Conservation (phyloP, 2,797 vertebrate species). For the Poecile montanus region DNA sequence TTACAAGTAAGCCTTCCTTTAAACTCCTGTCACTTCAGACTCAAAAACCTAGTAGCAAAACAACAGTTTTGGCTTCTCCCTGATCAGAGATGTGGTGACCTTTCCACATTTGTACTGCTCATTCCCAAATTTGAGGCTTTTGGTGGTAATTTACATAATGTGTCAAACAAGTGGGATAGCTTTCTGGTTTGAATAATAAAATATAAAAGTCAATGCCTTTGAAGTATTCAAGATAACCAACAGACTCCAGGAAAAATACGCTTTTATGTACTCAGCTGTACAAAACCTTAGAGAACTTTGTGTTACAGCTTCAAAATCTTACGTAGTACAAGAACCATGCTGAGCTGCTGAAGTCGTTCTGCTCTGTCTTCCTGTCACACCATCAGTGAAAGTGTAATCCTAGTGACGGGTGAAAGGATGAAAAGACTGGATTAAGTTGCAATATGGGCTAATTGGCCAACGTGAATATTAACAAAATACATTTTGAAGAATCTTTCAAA, state of each 20-base stretch:
- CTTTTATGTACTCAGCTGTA: not conserved
- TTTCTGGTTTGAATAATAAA: not conserved
- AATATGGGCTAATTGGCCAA: not conserved
- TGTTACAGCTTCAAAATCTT: constrained; percentile 8
- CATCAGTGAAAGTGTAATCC: not conserved
- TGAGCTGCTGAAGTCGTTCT: not conserved
- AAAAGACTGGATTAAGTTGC: not conserved
- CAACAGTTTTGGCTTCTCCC: not conserved
- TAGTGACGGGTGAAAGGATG: not conserved
- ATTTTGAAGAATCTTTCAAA: not conserved
- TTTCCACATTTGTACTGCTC: not conserved
- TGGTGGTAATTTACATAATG: not conserved
- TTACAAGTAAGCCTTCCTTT: not conserved
- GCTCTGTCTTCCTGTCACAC: not conserved
- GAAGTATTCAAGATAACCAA: not conserved
- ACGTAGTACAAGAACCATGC: not conserved
- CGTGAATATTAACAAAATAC: not conserved
- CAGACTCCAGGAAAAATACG: not conserved
- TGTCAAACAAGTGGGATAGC: not conserved
- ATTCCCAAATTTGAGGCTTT: not conserved
- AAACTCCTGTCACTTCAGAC: not conserved
- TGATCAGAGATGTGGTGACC: not conserved
- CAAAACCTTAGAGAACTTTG: not conserved
- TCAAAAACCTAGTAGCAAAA: not conserved
- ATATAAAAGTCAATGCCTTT: not conserved